Percentiles rank a stretch among this genome's conserved stretches.
Conservation (phyloP, 2,113 vertebrate species). For the Hypanus sabinus region DNA sequence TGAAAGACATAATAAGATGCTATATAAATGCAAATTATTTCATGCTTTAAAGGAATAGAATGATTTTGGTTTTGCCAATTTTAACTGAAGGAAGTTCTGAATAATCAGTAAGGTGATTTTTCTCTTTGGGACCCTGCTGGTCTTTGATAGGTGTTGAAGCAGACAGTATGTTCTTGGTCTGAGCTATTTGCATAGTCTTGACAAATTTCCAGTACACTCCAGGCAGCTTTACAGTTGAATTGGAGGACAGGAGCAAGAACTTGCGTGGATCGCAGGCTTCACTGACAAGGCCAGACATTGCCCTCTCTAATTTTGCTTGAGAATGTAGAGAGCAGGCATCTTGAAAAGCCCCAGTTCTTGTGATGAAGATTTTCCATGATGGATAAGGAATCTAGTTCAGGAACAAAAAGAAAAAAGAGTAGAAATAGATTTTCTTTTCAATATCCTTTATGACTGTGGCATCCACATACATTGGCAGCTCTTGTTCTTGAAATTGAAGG, state of each 20-base stretch:
- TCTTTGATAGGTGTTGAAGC: not conserved
- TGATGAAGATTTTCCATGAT: too few relatives aligned
- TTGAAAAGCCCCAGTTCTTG: too few relatives aligned
- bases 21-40: constrained; percentile 36
- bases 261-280: too few relatives aligned
- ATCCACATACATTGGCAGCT: too few relatives aligned
- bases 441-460: too few relatives aligned
- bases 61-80: constrained; percentile 16
- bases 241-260: not conserved
- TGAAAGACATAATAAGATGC: constrained; percentile 20
- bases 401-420: too few relatives aligned
- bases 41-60: constrained; percentile 10
- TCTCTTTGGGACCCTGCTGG: not conserved
- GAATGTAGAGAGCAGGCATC: too few relatives aligned
- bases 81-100: not conserved
- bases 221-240: not conserved
- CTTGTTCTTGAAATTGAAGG: too few relatives aligned
- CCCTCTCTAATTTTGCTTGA: too few relatives aligned
- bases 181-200: not conserved
- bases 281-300: too few relatives aligned
- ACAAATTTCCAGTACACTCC: not conserved
- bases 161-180: not conserved
- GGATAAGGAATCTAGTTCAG: too few relatives aligned
- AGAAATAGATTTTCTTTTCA: too few relatives aligned
- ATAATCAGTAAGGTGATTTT: constrained; percentile 18